Percentiles rank a stretch among this genome's conserved stretches.
Conservation (phyloP, 2,888 invertebrate genomes). For the Mechanitis messenoides region DNA sequence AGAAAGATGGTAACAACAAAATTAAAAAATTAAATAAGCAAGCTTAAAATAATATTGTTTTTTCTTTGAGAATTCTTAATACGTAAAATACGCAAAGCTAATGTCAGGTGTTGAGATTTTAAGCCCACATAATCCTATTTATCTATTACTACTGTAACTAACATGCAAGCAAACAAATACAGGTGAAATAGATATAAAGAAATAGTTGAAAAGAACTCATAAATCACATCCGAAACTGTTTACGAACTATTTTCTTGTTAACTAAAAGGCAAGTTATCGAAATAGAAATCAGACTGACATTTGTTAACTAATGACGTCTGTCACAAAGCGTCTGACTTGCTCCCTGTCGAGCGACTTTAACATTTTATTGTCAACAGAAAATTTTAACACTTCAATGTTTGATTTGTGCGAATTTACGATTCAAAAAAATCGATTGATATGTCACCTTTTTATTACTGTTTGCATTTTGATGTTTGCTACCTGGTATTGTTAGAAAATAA, state of each 20-base stretch:
- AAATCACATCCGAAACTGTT: constrained; percentile 64
- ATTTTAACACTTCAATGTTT: constrained; percentile 75
- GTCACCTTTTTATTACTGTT: constrained; percentile 72
- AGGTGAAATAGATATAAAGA: constrained; percentile 45
- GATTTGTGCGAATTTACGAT: constrained; percentile 67
- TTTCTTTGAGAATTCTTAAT: too few relatives aligned
- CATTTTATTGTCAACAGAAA: constrained; percentile 59
- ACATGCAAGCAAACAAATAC: constrained; percentile 32
- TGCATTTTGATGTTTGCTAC: constrained; percentile 55
- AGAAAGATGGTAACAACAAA: too few relatives aligned
- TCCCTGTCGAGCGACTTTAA: constrained; percentile 54
- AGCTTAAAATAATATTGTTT: too few relatives aligned
- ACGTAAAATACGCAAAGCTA: too few relatives aligned
- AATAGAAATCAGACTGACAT: constrained; percentile 57
- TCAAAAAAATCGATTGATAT: constrained; percentile 67
- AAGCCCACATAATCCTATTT: background rate
- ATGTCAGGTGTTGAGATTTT: too few relatives aligned
- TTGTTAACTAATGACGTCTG: constrained; percentile 67
- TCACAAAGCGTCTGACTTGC: constrained; percentile 53
- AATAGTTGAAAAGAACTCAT: constrained; percentile 38
- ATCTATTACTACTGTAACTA: background rate
- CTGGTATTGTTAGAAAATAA: constrained; percentile 63
- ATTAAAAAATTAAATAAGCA: too few relatives aligned
- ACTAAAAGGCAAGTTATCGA: constrained; percentile 53
- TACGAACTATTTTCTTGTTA: constrained; percentile 65